phyloP scores from a whole-genome alignment of 2,113 vertebrate species.

The Abramis brama region DNA sequence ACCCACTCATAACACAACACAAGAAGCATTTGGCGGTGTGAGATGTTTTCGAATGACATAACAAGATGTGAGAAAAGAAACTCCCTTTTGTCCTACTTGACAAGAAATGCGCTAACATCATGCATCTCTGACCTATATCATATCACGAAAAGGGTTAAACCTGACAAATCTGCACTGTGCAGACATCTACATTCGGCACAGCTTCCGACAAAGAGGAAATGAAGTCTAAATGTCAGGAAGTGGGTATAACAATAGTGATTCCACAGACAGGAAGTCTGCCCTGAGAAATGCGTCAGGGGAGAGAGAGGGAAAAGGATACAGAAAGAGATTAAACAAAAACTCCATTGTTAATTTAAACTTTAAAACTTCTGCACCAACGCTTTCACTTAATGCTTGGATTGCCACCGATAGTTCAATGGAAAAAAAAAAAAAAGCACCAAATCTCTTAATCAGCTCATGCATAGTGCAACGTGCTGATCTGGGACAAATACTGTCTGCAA shows the following conservation, averaged over 20 bases:
- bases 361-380: neutral
- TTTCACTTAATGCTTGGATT: neutral
- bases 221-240: conserved; percentile 63
- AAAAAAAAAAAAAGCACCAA: neutral
- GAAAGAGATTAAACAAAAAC: conserved; percentile 14
- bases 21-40: neutral
- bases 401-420: neutral
- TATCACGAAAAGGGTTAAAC: conserved; percentile 12
- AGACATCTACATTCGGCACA: neutral
- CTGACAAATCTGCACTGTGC: neutral
- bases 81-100: neutral
- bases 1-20: conserved; percentile 25
- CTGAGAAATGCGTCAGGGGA: conserved; percentile 39
- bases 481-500: neutral
- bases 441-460: neutral
- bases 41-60: neutral
- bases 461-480: conserved; percentile 11
- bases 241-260: conserved; percentile 66
- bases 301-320: neutral
- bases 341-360: neutral
- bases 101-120: neutral
- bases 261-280: conserved; percentile 63
- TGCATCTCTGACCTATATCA: neutral
- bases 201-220: conserved; percentile 56
- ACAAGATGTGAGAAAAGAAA: neutral